Evolutionary conservation across 2,797 vertebrate genomes (phyloP).

Genomic region (Silurus lanzhouensis): DNA sequence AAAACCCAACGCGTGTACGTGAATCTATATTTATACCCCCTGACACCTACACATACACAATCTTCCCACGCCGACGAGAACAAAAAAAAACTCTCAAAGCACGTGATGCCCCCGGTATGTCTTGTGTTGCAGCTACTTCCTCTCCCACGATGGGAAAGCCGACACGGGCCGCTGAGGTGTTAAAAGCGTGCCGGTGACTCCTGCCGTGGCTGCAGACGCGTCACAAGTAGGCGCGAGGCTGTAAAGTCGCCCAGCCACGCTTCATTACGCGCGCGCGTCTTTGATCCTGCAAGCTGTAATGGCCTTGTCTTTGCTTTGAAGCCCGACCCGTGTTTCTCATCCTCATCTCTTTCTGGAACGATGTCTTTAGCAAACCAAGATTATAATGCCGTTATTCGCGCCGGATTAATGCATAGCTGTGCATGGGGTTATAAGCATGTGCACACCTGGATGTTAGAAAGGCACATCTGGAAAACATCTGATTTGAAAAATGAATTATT

Average conservation of each 20-base stretch:
- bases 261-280: constrained; percentile 31
- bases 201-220: constrained; percentile 8
- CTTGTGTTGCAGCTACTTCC: constrained; percentile 44
- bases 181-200: constrained; percentile 55
- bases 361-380: not conserved
- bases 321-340: not conserved
- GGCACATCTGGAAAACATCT: not conserved
- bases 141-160: constrained; percentile 46
- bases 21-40: constrained; percentile 24
- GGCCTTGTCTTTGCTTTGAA: constrained; percentile 14
- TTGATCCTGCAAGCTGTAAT: constrained; percentile 36
- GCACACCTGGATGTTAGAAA: not conserved
- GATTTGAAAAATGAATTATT: not conserved
- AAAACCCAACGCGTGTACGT: not conserved
- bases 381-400: not conserved
- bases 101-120: constrained; percentile 5
- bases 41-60: not conserved
- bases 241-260: constrained; percentile 45
- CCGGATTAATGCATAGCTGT: not conserved
- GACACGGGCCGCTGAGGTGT: constrained; percentile 46
- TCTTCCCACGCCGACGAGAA: constrained; percentile 31
- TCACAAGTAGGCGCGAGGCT: constrained; percentile 17
- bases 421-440: not conserved
- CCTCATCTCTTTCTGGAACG: not conserved
- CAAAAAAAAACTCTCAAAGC: not conserved